Conservation (phyloP, 1,140 invertebrate genomes). For the Geopemphigus sp. region DNA sequence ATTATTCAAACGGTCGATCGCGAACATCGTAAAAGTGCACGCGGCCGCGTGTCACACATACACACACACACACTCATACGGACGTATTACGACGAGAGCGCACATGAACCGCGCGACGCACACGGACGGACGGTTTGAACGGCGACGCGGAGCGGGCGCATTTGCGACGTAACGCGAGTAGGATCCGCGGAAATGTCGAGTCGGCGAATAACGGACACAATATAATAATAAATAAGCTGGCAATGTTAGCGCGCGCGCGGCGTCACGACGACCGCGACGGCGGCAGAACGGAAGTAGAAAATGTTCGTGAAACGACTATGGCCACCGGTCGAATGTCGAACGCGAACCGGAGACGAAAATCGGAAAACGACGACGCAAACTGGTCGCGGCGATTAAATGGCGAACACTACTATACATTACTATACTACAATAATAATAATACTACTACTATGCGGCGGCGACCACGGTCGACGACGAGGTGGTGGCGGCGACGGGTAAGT, state of each 20-base stretch:
- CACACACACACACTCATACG: background rate
- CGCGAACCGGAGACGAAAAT: background rate
- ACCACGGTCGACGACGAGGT: constrained; percentile 13
- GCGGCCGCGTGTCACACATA: background rate
- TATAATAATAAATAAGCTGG: too few species aligned
- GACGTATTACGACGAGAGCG: background rate
- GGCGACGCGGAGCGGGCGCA: background rate
- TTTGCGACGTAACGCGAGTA: too few species aligned
- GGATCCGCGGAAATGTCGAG: too few species aligned
- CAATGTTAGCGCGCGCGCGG: background rate
- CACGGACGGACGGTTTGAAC: too few species aligned
- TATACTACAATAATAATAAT: constrained; percentile 26
- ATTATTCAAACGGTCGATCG: background rate
- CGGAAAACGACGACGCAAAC: background rate
- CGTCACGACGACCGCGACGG: too few species aligned
- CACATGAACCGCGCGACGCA: background rate
- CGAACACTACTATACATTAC: constrained; percentile 26
- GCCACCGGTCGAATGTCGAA: too few species aligned
- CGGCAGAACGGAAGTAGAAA: too few species aligned
- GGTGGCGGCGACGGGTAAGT: constrained; percentile 21
- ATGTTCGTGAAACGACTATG: too few species aligned
- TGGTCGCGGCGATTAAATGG: constrained; percentile 28
- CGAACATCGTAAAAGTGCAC: background rate
- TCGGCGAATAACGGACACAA: too few species aligned
- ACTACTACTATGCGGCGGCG: constrained; percentile 32